These are phyloP conservation scores for Ceuthmochares aereus DNA, from an alignment of 2,113 vertebrate genomes.

Conservation along the genomic window DNA sequence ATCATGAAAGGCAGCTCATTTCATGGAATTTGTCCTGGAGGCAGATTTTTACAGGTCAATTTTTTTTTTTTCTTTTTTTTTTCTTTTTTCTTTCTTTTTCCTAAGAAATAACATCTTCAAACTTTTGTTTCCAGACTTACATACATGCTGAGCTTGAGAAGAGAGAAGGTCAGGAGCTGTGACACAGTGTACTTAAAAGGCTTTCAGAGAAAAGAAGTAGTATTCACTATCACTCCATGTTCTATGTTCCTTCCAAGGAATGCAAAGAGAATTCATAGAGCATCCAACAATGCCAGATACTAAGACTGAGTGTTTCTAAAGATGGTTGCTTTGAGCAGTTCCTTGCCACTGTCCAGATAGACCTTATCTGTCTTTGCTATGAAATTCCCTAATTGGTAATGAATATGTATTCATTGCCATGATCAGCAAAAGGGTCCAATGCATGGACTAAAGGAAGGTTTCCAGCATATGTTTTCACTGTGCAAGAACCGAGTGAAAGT, in stretches of 20 bases:
- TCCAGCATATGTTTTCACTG: not conserved
- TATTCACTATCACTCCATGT: not conserved
- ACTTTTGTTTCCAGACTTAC: not conserved
- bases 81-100: not conserved
- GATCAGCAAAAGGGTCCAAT: not conserved
- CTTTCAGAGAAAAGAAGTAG: not conserved
- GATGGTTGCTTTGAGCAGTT: not conserved
- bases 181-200: not conserved
- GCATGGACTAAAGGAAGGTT: not conserved
- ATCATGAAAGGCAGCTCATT: not conserved
- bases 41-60: not conserved
- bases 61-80: not conserved
- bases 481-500: not conserved
- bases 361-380: not conserved
- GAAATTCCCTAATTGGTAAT: not conserved
- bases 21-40: not conserved
- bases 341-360: not conserved
- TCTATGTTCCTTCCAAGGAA: not conserved
- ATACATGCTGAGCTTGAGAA: not conserved
- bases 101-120: not conserved
- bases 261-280: not conserved
- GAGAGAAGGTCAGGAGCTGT: not conserved
- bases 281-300: not conserved
- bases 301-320: not conserved
- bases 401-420: not conserved